phyloP scores from a whole-genome alignment of 92 coral and sea anemone species.

The Heliopora coerulea region DNA sequence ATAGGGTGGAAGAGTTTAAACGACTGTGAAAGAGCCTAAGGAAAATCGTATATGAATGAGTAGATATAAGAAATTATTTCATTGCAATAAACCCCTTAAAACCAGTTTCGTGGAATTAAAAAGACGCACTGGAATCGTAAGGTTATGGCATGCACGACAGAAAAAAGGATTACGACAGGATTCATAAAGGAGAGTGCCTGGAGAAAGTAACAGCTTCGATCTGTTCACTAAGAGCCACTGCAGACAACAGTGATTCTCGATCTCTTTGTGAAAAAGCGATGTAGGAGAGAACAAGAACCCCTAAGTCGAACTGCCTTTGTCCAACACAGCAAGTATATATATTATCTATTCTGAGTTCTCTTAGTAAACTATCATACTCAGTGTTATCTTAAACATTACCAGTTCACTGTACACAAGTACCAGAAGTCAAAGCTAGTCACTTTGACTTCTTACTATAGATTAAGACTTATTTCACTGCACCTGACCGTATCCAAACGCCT shows the following conservation, averaged over 20 bases:
- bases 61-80: too few relatives aligned
- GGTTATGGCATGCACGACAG: too few relatives aligned
- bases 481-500: background rate
- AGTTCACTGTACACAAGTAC: background rate
- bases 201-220: too few relatives aligned
- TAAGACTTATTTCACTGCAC: slow-evolving; percentile 1
- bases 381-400: background rate
- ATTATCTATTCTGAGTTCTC: background rate
- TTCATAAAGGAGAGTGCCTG: too few relatives aligned
- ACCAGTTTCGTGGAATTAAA: too few relatives aligned
- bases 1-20: too few relatives aligned
- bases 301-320: background rate
- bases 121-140: too few relatives aligned
- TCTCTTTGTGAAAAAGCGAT: background rate
- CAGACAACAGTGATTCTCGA: background rate
- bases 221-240: too few relatives aligned
- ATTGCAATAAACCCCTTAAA: too few relatives aligned
- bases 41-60: too few relatives aligned
- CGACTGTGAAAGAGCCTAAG: too few relatives aligned
- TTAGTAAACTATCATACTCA: background rate
- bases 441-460: background rate
- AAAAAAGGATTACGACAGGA: too few relatives aligned
- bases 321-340: background rate
- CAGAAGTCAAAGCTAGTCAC: background rate
- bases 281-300: background rate